Conservation (phyloP, 2,888 invertebrate genomes). For the Clusia tigrina region DNA sequence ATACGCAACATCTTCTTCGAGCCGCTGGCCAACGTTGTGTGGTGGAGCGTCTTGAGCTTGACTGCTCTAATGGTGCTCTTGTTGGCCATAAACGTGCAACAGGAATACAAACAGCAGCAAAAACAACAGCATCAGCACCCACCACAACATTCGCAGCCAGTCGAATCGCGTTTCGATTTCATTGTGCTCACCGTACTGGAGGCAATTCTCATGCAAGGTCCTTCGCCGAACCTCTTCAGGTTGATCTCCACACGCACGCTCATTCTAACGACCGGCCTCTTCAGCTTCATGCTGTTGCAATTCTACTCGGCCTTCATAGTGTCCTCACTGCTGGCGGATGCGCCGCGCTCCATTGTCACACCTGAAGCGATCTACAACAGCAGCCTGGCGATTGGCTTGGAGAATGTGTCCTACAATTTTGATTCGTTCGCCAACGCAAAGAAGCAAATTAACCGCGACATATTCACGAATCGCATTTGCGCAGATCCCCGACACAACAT, state of each 20-base stretch:
- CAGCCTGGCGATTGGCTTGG: conserved; percentile 57
- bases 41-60: conserved; percentile 53
- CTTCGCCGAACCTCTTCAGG: conserved; percentile 46
- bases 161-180: conserved; percentile 47
- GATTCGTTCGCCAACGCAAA: conserved; percentile 48
- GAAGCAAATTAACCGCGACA: conserved; percentile 45
- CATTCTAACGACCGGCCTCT: conserved; percentile 49
- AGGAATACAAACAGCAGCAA: conserved; percentile 39
- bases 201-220: conserved; percentile 58
- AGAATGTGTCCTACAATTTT: conserved; percentile 54
- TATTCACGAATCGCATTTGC: conserved; percentile 52
- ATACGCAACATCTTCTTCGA: conserved; percentile 60
- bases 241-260: conserved; percentile 53
- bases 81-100: conserved; percentile 46
- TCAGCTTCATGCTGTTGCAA: conserved; percentile 58
- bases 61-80: conserved; percentile 42
- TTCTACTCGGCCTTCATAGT: conserved; percentile 62
- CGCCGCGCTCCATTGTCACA: conserved; percentile 52
- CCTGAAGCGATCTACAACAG: conserved; percentile 52
- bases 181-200: conserved; percentile 54
- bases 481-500: conserved; percentile 43
- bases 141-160: background rate
- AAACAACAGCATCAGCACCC: conserved; percentile 21
- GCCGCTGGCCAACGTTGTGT: conserved; percentile 51
- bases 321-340: conserved; percentile 53